A percentile compares a stretch with the other conserved stretches of the same genome.
These are phyloP conservation scores for Cremastinae sp. DNA, from an alignment of 2,888 invertebrate genomes.

Conservation along the genomic window DNA sequence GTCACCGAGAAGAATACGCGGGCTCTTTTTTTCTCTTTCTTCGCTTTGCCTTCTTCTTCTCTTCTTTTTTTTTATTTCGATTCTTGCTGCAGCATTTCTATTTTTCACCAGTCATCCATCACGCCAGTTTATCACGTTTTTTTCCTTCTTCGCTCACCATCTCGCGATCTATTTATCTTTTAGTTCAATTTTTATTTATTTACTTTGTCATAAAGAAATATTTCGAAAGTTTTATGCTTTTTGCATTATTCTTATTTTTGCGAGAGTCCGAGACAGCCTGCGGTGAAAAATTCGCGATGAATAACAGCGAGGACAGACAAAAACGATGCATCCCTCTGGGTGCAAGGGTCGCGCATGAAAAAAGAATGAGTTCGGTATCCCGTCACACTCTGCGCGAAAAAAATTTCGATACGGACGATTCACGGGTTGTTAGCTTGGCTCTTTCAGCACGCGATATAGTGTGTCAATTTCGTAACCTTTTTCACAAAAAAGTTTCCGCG, in stretches of 20 bases:
- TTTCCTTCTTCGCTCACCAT: background rate
- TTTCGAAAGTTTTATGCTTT: too few species aligned
- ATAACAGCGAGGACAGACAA: background rate
- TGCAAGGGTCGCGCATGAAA: too few species aligned
- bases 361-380: conserved; percentile 21
- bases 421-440: conserved; percentile 52
- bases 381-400: conserved; percentile 47
- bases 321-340: background rate
- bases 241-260: too few species aligned
- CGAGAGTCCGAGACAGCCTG: too few species aligned
- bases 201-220: background rate
- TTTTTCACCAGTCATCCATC: background rate
- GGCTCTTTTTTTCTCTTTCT: conserved; percentile 2
- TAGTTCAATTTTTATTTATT: background rate
- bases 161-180: background rate
- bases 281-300: background rate
- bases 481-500: conserved; percentile 36
- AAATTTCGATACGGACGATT: conserved; percentile 44
- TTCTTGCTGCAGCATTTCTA: background rate
- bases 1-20: background rate
- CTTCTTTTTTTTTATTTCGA: background rate
- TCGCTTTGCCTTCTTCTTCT: background rate
- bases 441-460: conserved; percentile 16
- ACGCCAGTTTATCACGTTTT: background rate
- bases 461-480: conserved; percentile 17